Evolutionary conservation across 1,140 invertebrate species (phyloP).

Genomic region (Galendromus occidentalis): DNA sequence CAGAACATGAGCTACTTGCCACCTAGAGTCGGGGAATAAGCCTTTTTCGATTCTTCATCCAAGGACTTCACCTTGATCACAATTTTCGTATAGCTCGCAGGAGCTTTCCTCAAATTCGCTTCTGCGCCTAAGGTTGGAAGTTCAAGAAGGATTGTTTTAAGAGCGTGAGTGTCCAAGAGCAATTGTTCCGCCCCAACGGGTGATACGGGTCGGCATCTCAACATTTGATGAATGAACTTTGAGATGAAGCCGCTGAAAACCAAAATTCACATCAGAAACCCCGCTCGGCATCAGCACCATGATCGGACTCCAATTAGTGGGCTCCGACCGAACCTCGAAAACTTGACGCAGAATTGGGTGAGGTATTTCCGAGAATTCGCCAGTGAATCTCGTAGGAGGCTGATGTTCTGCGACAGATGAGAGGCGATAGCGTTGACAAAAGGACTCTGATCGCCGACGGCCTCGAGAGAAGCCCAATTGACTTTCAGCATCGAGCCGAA

Average conservation of each 20-base stretch:
- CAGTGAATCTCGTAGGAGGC: conserved; percentile 73
- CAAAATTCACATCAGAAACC: conserved; percentile 9
- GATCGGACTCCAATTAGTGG: neutral
- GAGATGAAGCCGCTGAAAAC: conserved; percentile 66
- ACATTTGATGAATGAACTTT: conserved; percentile 78
- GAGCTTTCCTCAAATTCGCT: conserved; percentile 47
- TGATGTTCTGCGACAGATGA: conserved; percentile 70
- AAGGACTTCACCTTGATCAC: conserved; percentile 44
- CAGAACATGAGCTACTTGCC: neutral
- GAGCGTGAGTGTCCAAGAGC: conserved; percentile 86
- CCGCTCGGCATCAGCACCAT: conserved; percentile 5
- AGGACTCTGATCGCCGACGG: conserved; percentile 86
- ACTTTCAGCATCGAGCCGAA: conserved; percentile 77
- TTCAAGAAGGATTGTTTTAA: conserved; percentile 88
- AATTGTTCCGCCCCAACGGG: conserved; percentile 83
- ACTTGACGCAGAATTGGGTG: conserved; percentile 89
- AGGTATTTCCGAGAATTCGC: conserved; percentile 90
- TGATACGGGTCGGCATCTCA: conserved; percentile 80
- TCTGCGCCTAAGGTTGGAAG: conserved; percentile 77
- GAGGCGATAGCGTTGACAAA: conserved; percentile 76
- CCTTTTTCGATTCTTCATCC: neutral
- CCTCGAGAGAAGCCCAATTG: conserved; percentile 48
- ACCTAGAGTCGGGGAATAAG: neutral
- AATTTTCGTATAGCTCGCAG: conserved; percentile 56
- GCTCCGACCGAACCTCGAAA: conserved; percentile 45